Evolutionary conservation across 1,140 invertebrate genomes (phyloP).

Genomic region (Drosophila ambigua): DNA sequence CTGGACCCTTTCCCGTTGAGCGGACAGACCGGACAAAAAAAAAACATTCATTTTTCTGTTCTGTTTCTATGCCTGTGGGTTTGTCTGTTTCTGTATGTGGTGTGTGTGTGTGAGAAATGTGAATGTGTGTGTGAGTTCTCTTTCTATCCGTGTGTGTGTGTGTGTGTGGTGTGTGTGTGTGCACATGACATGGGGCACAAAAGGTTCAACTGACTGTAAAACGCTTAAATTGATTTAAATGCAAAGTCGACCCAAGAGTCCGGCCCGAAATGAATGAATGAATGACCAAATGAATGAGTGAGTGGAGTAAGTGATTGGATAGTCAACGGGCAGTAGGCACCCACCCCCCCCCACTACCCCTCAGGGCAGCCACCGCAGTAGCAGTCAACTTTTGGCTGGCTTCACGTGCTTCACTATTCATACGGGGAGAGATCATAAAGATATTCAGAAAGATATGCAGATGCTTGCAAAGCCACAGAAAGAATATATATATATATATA

Average conservation of each 20-base stretch:
- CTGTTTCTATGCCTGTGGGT: conserved; percentile 33
- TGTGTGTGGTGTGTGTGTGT: conserved; percentile 33
- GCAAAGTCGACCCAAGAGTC: conserved; percentile 68
- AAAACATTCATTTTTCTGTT: conserved; percentile 19
- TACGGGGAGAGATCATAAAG: no score
- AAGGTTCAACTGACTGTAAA: conserved; percentile 80
- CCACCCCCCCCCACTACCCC: not conserved
- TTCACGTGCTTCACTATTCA: no score
- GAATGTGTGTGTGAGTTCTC: conserved; percentile 16
- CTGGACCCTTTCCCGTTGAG: conserved; percentile 3
- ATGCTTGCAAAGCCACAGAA: no score
- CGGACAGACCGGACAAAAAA: not conserved
- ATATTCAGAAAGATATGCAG: no score
- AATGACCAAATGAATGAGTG: conserved; percentile 35
- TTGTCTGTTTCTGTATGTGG: conserved; percentile 14
- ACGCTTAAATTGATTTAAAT: conserved; percentile 82
- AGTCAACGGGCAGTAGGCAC: conserved; percentile 13
- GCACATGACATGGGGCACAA: conserved; percentile 63
- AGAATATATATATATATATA: no score
- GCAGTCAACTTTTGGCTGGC: conserved; percentile 6
- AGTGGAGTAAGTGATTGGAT: conserved; percentile 52
- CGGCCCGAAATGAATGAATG: conserved; percentile 54
- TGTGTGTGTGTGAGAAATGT: conserved; percentile 22
- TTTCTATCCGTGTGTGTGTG: conserved; percentile 21
- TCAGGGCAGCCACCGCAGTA: not conserved